phyloP scores from a whole-genome alignment of 2,888 invertebrate species.

The Crossocerus cetratus region DNA sequence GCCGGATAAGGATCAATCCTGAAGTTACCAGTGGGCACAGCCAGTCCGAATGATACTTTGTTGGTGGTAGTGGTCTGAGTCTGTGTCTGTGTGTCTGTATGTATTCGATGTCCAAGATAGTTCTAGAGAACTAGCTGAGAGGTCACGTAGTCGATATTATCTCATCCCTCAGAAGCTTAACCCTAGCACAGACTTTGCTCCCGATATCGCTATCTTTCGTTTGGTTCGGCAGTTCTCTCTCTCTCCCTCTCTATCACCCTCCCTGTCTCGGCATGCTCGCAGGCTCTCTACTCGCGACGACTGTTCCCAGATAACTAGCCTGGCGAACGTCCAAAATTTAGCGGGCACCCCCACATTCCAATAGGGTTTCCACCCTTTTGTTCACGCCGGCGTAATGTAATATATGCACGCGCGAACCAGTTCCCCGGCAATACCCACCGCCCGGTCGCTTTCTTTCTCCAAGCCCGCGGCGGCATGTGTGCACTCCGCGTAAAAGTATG shows the following conservation, averaged over 20 bases:
- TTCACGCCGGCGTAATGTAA: constrained; percentile 28
- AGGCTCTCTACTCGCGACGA: constrained; percentile 37
- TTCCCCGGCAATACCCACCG: not conserved
- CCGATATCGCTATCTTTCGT: too few relatives aligned
- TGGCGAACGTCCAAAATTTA: constrained; percentile 65
- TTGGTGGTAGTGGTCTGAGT: not conserved
- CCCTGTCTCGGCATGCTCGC: constrained; percentile 27
- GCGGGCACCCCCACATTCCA: constrained; percentile 51
- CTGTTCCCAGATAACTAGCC: constrained; percentile 57
- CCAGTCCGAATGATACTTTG: not conserved
- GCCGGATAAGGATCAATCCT: constrained; percentile 20
- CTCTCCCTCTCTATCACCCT: constrained; percentile 9
- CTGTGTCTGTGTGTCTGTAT: too few relatives aligned
- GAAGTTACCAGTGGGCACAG: constrained; percentile 17
- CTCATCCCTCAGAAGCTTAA: constrained; percentile 46
- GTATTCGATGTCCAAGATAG: constrained; percentile 13
- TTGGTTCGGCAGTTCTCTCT: constrained; percentile 11
- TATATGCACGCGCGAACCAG: constrained; percentile 21
- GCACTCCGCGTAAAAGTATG: constrained; percentile 25
- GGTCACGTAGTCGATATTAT: constrained; percentile 60
- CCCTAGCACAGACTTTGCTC: constrained; percentile 36
- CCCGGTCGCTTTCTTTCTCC: too few relatives aligned
- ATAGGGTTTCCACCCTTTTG: constrained; percentile 41
- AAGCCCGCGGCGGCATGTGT: not conserved
- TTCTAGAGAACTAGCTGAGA: constrained; percentile 35